A percentile compares a stretch with the other conserved stretches of the same genome.
Evolutionary conservation across 2,797 vertebrate genomes (phyloP).

Genomic region (Enteromius anoplus): DNA sequence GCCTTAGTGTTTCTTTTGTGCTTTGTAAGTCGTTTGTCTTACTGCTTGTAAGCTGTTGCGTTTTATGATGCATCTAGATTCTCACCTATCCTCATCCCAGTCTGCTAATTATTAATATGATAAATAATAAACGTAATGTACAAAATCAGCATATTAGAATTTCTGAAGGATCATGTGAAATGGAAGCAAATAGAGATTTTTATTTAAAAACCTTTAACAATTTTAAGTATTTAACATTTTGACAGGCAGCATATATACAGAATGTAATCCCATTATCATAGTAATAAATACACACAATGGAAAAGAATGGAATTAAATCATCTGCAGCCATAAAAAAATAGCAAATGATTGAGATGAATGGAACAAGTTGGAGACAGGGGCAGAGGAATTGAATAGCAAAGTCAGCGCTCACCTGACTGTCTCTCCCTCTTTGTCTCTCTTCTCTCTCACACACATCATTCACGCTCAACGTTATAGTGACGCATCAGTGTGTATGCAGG

Average conservation of each 20-base stretch:
- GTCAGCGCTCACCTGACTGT: slow-evolving; percentile 28
- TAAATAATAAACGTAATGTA: too few relatives aligned
- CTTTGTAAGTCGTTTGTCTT: too few relatives aligned
- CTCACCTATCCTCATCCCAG: too few relatives aligned
- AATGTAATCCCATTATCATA: background rate
- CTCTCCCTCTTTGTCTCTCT: background rate
- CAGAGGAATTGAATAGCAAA: slow-evolving; percentile 1
- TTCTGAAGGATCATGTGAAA: background rate
- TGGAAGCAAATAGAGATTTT: background rate
- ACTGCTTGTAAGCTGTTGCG: too few relatives aligned
- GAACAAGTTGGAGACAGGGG: background rate
- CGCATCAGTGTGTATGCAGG: slow-evolving; percentile 33
- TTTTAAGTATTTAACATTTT: background rate
- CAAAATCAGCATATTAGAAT: background rate
- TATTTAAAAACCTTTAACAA: background rate
- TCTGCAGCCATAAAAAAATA: background rate
- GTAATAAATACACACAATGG: background rate
- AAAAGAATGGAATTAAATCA: background rate
- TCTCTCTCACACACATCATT: slow-evolving; percentile 4
- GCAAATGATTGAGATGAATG: slow-evolving; percentile 9
- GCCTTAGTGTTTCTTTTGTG: too few relatives aligned
- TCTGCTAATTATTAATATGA: background rate
- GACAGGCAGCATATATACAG: background rate
- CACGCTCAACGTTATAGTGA: background rate
- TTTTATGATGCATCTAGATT: too few relatives aligned